phyloP scores from a whole-genome alignment of 2,113 vertebrate genomes.

The Antennarius striatus region DNA sequence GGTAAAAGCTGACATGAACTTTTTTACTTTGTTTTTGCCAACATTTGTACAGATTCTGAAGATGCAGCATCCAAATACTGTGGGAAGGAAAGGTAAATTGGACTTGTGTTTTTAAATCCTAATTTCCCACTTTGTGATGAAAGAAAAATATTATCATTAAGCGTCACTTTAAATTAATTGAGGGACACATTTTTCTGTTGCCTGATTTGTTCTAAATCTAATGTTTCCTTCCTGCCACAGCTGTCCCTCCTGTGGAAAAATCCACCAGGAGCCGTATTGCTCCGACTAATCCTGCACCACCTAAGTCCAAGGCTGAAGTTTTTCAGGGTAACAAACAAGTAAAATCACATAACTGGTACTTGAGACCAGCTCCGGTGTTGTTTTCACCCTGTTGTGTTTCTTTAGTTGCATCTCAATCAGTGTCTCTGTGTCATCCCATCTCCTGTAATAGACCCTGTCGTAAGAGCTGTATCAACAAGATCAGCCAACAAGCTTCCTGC shows the following conservation, averaged over 20 bases:
- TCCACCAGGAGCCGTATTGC: conserved; percentile 32
- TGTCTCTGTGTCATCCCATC: conserved; percentile 25
- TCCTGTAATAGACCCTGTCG: conserved; percentile 23
- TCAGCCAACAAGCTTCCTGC: conserved; percentile 54
- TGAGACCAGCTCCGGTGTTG: not conserved
- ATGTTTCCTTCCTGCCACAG: conserved; percentile 25
- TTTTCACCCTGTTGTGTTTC: conserved; percentile 18
- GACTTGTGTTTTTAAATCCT: not conserved
- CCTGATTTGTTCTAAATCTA: not conserved
- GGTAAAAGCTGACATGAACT: not conserved
- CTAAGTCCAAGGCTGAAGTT: conserved; percentile 32
- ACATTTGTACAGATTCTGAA: conserved; percentile 36
- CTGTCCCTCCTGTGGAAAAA: conserved; percentile 29
- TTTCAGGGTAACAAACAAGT: conserved; percentile 49
- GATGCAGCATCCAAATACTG: conserved; percentile 26
- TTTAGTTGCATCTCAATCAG: conserved; percentile 18
- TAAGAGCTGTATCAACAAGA: conserved; percentile 48
- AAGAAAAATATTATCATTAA: too few species aligned
- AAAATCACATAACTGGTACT: not conserved
- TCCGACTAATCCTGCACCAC: conserved; percentile 18
- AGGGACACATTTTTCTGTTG: not conserved
- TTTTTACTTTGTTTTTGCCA: not conserved
- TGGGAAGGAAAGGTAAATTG: conserved; percentile 50
- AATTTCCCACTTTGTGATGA: too few species aligned
- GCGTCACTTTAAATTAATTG: too few species aligned